Conservation (phyloP, 1,140 invertebrate genomes). For the Eupeodes corollae region DNA sequence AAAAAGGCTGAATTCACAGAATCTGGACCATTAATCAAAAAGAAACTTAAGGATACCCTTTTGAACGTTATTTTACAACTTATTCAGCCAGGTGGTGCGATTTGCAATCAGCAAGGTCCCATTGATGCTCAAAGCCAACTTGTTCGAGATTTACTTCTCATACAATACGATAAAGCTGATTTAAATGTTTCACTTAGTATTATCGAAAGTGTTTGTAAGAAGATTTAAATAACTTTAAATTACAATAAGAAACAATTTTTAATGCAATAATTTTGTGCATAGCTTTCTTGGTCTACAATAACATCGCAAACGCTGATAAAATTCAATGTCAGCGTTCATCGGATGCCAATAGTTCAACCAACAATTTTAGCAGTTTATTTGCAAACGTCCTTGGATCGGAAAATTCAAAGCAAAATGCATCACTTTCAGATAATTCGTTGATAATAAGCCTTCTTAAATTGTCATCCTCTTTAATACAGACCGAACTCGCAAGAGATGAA, state of each 20-base stretch:
- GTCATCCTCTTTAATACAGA: constrained; percentile 53
- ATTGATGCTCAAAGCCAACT: constrained; percentile 70
- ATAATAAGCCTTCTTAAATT: constrained; percentile 58
- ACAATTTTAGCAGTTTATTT: constrained; percentile 52
- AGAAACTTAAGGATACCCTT: constrained; percentile 54
- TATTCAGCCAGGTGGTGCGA: constrained; percentile 56
- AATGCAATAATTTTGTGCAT: background rate
- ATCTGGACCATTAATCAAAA: constrained; percentile 41
- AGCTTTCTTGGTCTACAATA: constrained; percentile 46
- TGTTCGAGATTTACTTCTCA: constrained; percentile 51
- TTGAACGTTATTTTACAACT: constrained; percentile 60
- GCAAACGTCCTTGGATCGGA: constrained; percentile 53
- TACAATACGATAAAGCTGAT: constrained; percentile 57
- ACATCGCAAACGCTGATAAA: constrained; percentile 47
- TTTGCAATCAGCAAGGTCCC: constrained; percentile 60
- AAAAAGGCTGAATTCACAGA: constrained; percentile 56
- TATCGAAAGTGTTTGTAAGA: constrained; percentile 55
- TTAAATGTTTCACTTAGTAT: constrained; percentile 61
- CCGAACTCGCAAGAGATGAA: constrained; percentile 43
- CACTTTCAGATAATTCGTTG: constrained; percentile 53
- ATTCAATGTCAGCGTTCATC: constrained; percentile 42
- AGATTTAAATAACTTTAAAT: no score
- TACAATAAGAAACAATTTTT: background rate
- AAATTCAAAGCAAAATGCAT: constrained; percentile 43
- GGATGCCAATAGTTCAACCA: constrained; percentile 35